Percentiles rank a stretch among this genome's conserved stretches.
phyloP scores from a whole-genome alignment of 2,113 vertebrate genomes.

The Pterocles gutturalis region DNA sequence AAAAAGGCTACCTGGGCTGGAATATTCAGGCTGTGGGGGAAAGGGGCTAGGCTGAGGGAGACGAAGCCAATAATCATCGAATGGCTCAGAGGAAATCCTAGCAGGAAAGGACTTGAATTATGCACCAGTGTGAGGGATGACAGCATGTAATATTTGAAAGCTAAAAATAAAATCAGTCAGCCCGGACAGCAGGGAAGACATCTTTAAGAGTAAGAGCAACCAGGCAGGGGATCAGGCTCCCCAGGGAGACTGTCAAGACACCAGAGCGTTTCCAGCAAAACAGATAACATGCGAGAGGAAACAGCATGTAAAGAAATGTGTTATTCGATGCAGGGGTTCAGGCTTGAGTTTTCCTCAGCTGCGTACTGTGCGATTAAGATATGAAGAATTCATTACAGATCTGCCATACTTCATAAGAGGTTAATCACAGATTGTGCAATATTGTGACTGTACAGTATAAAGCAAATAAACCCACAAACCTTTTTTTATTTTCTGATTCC shows the following conservation, averaged over 20 bases:
- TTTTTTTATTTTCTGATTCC: not conserved
- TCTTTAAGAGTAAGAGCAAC: not conserved
- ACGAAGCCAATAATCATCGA: not conserved
- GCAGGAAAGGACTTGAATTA: not conserved
- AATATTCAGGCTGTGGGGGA: not conserved
- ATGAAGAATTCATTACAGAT: not conserved
- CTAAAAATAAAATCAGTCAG: conserved; percentile 12
- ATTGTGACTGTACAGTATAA: not conserved
- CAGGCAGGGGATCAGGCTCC: not conserved
- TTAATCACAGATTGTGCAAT: not conserved
- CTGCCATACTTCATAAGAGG: not conserved
- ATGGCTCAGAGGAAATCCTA: not conserved
- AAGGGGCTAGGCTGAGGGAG: not conserved
- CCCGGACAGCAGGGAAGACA: not conserved
- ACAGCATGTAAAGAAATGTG: not conserved
- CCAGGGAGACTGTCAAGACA: not conserved
- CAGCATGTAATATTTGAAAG: not conserved
- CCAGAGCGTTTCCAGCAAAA: not conserved
- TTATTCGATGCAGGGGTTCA: not conserved
- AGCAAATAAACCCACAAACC: not conserved
- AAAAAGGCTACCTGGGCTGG: not conserved
- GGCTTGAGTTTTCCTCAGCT: not conserved
- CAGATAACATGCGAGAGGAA: not conserved
- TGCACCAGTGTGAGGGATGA: not conserved
- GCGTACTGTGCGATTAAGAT: not conserved